Conservation (phyloP, 1,140 invertebrate genomes). For the Hesperophylax magnus region DNA sequence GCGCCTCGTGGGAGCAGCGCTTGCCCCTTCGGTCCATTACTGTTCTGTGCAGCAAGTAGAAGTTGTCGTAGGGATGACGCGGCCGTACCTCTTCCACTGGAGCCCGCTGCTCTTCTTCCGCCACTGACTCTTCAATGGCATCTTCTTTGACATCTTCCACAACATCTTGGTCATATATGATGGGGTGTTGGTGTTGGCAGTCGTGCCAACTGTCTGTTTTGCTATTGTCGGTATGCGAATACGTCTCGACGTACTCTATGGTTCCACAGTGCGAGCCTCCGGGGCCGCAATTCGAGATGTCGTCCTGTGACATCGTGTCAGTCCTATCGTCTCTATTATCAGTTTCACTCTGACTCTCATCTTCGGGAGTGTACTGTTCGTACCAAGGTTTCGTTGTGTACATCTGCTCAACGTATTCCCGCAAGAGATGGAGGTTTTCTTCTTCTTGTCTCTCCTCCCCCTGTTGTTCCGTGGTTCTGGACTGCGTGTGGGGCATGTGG, state of each 20-base stretch:
- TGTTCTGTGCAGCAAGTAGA: conserved; percentile 65
- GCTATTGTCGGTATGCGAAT: not conserved
- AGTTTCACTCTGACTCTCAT: not conserved
- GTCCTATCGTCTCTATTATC: conserved; percentile 19
- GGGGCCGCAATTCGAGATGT: conserved; percentile 33
- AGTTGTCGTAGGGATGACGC: conserved; percentile 69
- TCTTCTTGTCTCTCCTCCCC: conserved; percentile 10
- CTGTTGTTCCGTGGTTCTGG: conserved; percentile 23
- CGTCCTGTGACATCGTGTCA: conserved; percentile 24
- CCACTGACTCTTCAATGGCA: not conserved
- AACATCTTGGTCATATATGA: not conserved
- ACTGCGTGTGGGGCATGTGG: conserved; percentile 20
- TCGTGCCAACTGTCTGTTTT: not conserved
- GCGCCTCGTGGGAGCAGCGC: conserved; percentile 66
- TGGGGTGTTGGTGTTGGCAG: conserved; percentile 2
- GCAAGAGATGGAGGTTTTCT: not conserved
- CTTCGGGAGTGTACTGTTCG: conserved; percentile 44
- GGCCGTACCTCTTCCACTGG: conserved; percentile 62
- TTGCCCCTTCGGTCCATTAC: conserved; percentile 65
- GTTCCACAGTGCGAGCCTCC: conserved; percentile 47
- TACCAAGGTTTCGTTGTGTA: conserved; percentile 43
- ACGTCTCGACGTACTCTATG: conserved; percentile 30
- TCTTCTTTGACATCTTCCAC: conserved; percentile 55
- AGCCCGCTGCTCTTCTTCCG: conserved; percentile 3
- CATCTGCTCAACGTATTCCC: conserved; percentile 25